Base-by-base conservation (phyloP, 2,888 invertebrate species). In the Platycheirus rosarum region DNA sequence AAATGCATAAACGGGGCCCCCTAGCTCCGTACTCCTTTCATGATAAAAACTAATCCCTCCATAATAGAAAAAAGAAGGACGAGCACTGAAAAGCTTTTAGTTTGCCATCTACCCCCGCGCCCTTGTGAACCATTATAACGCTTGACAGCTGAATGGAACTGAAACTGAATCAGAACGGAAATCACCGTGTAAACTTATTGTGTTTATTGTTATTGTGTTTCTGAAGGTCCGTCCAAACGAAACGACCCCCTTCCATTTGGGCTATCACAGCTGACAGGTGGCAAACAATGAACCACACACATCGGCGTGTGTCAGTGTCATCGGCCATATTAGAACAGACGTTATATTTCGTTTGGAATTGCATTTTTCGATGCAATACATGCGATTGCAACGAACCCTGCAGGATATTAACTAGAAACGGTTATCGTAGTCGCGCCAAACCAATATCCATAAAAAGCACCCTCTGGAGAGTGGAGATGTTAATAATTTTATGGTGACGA, bases 401-500 rank as follows among this genome's bases (percentile, higher is more conserved):
- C 42, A 42, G 51, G 51, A 37, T 55, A 49, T 32, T 35, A n/a
- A n/a, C n/a, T n/a, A 20, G 60, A 35, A 42, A 42, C 9, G 26
- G 57, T 14, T 46, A 69, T 46, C 9, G 46, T 26, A 29, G 37
- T 46, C 68, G 63, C 74, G 62, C 66, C 66, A 42, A 62, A 40
- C 26, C 37, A 71, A 66, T 75, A 66, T 70, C 76, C 76, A 80
- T 80, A 80, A 80, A 80, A 80, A 70, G 70, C 80, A 80, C 80
- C 80, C 70, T 76, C 70, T 60, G 37, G 75, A 3, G 57, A 71
- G 23, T 70, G 76, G 70, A 76, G 66, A 77, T 71, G 77, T 73
- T 82, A 82, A 77, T 82, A 82, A 82, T 82, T 82, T 82, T 73
- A 82, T 82, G 82, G 77, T 82, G 82, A 82, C 82, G 82, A 82